phyloP scores from a whole-genome alignment of 2,797 vertebrate genomes.

The Decapterus maruadsi region DNA sequence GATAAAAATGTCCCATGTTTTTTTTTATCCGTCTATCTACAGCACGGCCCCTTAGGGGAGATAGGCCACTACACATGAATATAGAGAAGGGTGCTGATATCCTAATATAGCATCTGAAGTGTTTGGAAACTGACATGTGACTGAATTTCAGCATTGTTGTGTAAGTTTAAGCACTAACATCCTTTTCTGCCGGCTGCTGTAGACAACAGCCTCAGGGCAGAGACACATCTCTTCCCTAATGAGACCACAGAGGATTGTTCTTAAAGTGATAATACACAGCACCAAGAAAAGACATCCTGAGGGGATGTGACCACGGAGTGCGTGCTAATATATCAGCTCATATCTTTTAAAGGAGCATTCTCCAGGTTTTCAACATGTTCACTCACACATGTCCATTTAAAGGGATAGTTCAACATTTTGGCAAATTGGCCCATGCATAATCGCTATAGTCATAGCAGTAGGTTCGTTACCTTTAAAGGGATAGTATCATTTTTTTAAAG shows the following conservation, averaged over 20 bases:
- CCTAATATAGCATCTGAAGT: background rate
- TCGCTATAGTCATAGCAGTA: too few relatives aligned
- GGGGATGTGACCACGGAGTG: background rate
- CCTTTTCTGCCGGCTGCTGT: constrained; percentile 4
- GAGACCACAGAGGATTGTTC: constrained; percentile 40
- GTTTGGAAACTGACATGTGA: background rate
- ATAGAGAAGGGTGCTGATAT: background rate
- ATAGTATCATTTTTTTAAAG: too few relatives aligned
- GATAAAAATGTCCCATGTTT: background rate
- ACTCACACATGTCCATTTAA: background rate
- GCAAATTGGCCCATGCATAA: too few relatives aligned
- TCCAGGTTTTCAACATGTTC: background rate
- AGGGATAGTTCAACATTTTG: too few relatives aligned
- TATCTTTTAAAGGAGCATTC: background rate
- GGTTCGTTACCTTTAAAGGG: too few relatives aligned
- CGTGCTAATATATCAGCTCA: background rate
- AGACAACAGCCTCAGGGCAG: background rate
- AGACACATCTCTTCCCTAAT: constrained; percentile 35
- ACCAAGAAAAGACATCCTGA: background rate
- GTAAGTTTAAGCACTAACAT: background rate
- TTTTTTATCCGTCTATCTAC: background rate
- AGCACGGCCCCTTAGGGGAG: background rate
- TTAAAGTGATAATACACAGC: constrained; percentile 28
- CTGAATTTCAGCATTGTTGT: background rate
- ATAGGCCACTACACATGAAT: background rate